phyloP scores from a whole-genome alignment of 2,113 vertebrate genomes.

The Gymnocephalus cernua region DNA sequence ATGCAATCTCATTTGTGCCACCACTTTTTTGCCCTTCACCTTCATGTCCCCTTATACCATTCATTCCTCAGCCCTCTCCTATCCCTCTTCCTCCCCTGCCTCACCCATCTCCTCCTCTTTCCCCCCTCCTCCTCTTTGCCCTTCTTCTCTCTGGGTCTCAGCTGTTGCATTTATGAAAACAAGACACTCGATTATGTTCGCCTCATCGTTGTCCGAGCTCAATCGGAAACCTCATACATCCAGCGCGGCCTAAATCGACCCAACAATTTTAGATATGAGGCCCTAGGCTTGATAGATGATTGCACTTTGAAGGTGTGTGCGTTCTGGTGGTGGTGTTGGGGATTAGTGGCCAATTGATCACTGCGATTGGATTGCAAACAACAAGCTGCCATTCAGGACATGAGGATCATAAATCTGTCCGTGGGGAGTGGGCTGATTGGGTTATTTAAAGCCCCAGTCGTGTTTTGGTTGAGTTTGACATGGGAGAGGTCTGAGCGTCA shows the following conservation, averaged over 20 bases:
- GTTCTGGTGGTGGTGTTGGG: constrained; percentile 17
- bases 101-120: background rate
- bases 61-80: background rate
- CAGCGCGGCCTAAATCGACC: constrained; percentile 56
- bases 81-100: background rate
- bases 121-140: background rate
- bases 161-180: constrained; percentile 81
- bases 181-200: constrained; percentile 75
- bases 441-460: constrained; percentile 68
- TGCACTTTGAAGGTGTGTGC: constrained; percentile 57
- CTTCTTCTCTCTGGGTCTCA: constrained; percentile 62
- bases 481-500: constrained; percentile 45
- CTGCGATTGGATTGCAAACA: constrained; percentile 65
- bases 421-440: constrained; percentile 70
- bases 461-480: constrained; percentile 62
- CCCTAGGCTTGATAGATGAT: constrained; percentile 61
- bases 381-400: constrained; percentile 49
- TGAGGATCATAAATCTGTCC: constrained; percentile 65
- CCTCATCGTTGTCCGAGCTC: constrained; percentile 53
- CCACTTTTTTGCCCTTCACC: background rate
- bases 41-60: background rate
- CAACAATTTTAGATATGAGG: constrained; percentile 68
- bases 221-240: constrained; percentile 66
- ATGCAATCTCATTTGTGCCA: background rate
- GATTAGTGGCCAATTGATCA: constrained; percentile 74